These are phyloP conservation scores for Tupaia chinensis DNA, from an alignment of 2,113 vertebrate genomes.

Conservation along the genomic window DNA sequence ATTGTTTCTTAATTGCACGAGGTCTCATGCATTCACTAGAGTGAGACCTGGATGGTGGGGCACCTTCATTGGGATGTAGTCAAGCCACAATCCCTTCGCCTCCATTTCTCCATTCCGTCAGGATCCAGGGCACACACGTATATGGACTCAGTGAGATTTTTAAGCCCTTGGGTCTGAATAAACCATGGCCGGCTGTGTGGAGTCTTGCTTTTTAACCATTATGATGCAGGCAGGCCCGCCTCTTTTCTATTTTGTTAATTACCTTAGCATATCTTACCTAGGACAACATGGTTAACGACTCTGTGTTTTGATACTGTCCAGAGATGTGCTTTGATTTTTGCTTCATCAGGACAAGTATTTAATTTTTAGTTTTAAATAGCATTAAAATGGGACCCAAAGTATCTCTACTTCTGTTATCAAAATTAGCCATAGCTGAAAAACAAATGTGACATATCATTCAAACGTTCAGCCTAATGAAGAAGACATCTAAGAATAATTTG, in stretches of 20 bases:
- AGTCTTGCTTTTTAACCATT: too few species aligned
- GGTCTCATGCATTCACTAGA: too few species aligned
- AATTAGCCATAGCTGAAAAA: neutral
- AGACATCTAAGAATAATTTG: neutral
- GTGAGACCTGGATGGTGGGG: too few species aligned
- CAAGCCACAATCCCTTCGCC: too few species aligned
- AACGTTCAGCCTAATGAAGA: neutral
- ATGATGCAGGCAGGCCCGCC: too few species aligned
- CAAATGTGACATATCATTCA: neutral
- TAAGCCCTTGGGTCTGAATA: too few species aligned
- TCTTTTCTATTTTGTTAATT: neutral
- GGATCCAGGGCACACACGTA: too few species aligned
- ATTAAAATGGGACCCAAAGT: conserved; percentile 12
- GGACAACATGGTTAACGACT: neutral
- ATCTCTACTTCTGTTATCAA: neutral
- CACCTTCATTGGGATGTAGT: too few species aligned
- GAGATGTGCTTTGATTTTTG: conserved; percentile 41
- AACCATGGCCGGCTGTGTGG: too few species aligned
- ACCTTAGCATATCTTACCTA: neutral
- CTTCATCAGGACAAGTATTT: neutral
- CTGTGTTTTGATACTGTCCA: neutral
- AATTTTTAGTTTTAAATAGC: conserved; percentile 7
- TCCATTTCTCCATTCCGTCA: too few species aligned
- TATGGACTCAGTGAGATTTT: too few species aligned
- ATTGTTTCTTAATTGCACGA: neutral